Evolutionary conservation across 2,797 vertebrate genomes (phyloP).

Genomic region (Xerus rutilus): DNA sequence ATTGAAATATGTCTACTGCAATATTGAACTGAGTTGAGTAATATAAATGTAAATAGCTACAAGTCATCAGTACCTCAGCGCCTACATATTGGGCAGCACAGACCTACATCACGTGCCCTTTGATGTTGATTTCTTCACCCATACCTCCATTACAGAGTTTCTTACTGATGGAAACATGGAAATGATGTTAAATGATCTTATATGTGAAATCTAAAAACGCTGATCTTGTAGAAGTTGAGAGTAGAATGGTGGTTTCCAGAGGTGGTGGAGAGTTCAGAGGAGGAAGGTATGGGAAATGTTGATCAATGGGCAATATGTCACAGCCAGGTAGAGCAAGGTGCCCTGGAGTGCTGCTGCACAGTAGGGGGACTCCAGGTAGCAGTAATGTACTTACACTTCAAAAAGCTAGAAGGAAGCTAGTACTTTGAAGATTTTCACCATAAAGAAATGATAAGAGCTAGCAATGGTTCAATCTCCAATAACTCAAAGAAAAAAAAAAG

Average conservation of each 20-base stretch:
- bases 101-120: too few relatives aligned
- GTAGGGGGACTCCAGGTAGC: too few relatives aligned
- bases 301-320: too few relatives aligned
- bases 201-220: background rate
- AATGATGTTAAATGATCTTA: background rate
- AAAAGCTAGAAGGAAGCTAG: background rate
- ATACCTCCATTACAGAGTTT: too few relatives aligned
- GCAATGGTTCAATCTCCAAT: too few relatives aligned
- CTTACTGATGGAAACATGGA: too few relatives aligned
- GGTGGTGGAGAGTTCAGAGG: too few relatives aligned
- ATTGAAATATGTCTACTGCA: background rate
- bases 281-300: background rate
- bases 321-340: background rate
- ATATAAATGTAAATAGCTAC: background rate
- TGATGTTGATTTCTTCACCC: background rate
- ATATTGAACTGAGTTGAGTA: background rate
- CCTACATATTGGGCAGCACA: background rate
- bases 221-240: background rate
- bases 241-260: background rate
- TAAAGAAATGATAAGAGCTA: background rate
- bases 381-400: background rate
- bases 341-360: accelerated
- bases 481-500: too few relatives aligned
- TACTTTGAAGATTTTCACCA: background rate
- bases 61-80: background rate